Conservation (phyloP, 2,797 vertebrate genomes). For the Enteromius afrohamiltoni region DNA sequence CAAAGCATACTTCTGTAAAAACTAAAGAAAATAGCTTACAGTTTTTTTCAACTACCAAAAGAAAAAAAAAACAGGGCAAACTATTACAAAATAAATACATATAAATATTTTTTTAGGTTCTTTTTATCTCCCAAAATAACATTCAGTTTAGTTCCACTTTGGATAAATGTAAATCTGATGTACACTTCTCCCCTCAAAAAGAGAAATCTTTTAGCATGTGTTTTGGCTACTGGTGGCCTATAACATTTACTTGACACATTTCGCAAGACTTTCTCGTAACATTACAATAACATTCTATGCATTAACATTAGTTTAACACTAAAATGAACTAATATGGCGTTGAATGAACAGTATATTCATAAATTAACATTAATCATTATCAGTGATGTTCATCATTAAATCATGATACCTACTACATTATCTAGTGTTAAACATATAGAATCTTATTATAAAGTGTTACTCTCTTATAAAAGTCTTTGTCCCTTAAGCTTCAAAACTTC, state of each 20-base stretch:
- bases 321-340: not conserved
- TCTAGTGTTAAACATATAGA: not conserved
- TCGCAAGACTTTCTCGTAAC: not conserved
- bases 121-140: constrained; percentile 29
- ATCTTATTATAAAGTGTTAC: not conserved
- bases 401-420: not conserved
- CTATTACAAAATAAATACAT: constrained; percentile 14
- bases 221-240: not conserved
- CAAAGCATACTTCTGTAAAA: not conserved
- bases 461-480: not conserved
- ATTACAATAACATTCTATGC: not conserved
- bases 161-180: not conserved
- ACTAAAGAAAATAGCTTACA: not conserved
- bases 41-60: not conserved
- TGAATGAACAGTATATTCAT: not conserved
- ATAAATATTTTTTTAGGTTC: constrained; percentile 14
- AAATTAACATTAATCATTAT: not conserved
- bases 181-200: not conserved
- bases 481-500: not conserved
- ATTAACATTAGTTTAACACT: not conserved
- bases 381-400: not conserved
- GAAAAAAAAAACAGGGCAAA: not conserved
- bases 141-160: constrained; percentile 14
- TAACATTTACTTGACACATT: constrained; percentile 2
- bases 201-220: not conserved